Base-by-base conservation (phyloP, 2,113 vertebrate species). In the Alligator sinensis region DNA sequence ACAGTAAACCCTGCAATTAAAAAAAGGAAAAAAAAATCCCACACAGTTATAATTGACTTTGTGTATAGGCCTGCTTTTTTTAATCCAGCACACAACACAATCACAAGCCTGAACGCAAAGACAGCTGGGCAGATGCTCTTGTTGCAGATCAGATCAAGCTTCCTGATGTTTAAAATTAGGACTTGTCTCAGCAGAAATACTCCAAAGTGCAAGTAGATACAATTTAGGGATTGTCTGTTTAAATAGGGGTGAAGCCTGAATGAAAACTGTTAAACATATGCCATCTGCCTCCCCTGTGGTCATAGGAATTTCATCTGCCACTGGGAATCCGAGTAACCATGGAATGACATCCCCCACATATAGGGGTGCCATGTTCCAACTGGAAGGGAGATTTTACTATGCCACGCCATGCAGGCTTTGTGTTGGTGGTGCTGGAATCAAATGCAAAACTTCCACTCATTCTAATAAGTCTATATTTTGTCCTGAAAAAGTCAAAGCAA, bases 361-460 rank as follows among this genome's bases (percentile, higher is more conserved):
- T 62, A 66, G 77, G 75, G 64, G 72, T 47, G 57, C 27, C 55
- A 25, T 89, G 64, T 96, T 95, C 92, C 94, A 58, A 91, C 47
- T 47, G 47, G 47, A 47, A 47, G 80, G 86, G 63, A 30, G 62
- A 77, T 74, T 24, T 34, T 86, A 47, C 58, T 90, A 86, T 74
- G 81, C 92, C 79, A 19, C 34, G 47, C 5, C 21, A 47, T 21
- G 30, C 68, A 72, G 30, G 19, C 11, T 72, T 34, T 34, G 38
- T 3, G 34, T 13, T 47, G 47, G 66, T 21, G 11, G 13, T 1
- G 57, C 18, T 68, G 11, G 19, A 81, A 4, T 58, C 1, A 19
- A 86, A 86, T 75, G 25, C 9, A 79, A 88, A 76, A 64, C 5
- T 47, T 11, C 30, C 7, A 2, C 55, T 2, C 24, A 2, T 72